Percentiles rank a stretch among this genome's conserved stretches.
These are phyloP conservation scores for Menidia menidia DNA, from an alignment of 2,797 vertebrate genomes.

Conservation along the genomic window DNA sequence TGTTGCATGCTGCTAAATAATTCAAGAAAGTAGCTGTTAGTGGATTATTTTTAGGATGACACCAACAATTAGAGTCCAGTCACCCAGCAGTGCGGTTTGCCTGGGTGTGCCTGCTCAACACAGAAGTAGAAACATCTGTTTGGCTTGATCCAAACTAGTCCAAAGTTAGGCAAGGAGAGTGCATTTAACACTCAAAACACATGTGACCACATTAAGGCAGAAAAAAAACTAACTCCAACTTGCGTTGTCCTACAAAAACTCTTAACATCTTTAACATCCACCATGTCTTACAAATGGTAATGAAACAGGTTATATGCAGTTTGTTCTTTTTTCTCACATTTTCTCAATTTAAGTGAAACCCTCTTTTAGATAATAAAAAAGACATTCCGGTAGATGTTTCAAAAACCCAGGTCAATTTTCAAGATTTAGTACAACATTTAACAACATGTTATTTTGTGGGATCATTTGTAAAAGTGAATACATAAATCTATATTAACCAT, in stretches of 20 bases:
- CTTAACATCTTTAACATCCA: conserved; percentile 8
- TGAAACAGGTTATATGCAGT: not conserved
- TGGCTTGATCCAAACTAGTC: conserved; percentile 63
- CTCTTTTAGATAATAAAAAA: not conserved
- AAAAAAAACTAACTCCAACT: conserved; percentile 49
- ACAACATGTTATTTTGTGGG: no score
- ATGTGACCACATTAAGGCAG: conserved; percentile 77
- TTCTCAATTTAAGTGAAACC: not conserved
- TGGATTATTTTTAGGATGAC: conserved; percentile 74
- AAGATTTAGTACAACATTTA: not conserved
- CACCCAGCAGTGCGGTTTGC: conserved; percentile 77
- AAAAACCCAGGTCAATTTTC: not conserved
- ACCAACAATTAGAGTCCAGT: conserved; percentile 76
- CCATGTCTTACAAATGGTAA: not conserved
- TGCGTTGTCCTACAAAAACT: conserved; percentile 33
- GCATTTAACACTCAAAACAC: conserved; percentile 59
- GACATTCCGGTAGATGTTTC: not conserved
- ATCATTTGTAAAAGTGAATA: no score
- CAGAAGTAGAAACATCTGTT: conserved; percentile 83
- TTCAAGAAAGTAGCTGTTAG: conserved; percentile 56
- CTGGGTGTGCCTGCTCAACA: conserved; percentile 79
- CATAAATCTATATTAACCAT: not conserved
- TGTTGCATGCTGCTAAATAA: conserved; percentile 45
- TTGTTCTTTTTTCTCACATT: not conserved
- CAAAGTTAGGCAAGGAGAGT: conserved; percentile 49